These are phyloP conservation scores for Megastigmus dorsalis DNA, from an alignment of 2,888 invertebrate genomes.

Conservation along the genomic window DNA sequence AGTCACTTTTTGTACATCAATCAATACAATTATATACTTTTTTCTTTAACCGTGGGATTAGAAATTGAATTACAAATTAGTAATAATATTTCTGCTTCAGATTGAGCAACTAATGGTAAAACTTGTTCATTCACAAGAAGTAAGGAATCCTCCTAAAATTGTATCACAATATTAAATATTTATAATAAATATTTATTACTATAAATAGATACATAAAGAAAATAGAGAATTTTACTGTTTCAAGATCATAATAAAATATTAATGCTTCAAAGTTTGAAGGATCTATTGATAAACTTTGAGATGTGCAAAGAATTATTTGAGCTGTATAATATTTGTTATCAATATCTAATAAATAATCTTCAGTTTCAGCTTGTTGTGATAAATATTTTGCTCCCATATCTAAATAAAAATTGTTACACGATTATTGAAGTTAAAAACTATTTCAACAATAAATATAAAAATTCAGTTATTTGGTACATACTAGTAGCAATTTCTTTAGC, in stretches of 20 bases:
- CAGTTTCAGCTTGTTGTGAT: constrained; percentile 64
- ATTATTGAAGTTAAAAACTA: too few species aligned
- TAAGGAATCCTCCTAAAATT: constrained; percentile 64
- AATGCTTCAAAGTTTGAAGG: constrained; percentile 78
- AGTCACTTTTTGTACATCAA: constrained; percentile 2
- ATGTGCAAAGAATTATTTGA: constrained; percentile 77
- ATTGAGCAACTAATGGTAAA: constrained; percentile 60
- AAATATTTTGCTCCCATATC: constrained; percentile 67
- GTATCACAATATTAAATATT: constrained; percentile 20
- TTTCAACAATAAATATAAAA: too few species aligned
- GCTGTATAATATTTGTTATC: constrained; percentile 85
- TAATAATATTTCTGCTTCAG: constrained; percentile 66
- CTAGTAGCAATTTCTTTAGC: constrained; percentile 66
- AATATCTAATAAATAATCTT: constrained; percentile 77
- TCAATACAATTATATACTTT: constrained; percentile 72
- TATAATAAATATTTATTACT: not conserved
- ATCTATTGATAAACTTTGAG: constrained; percentile 75
- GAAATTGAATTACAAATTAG: constrained; percentile 66
- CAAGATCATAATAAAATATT: constrained; percentile 80
- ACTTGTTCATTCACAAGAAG: constrained; percentile 63
- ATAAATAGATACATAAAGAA: not conserved
- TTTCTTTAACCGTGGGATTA: constrained; percentile 68
- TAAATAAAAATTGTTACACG: constrained; percentile 54
- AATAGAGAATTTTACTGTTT: constrained; percentile 66
- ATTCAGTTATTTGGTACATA: constrained; percentile 58